Evolutionary conservation across 2,888 invertebrate genomes (phyloP).

Genomic region (Tinea semifulvella): DNA sequence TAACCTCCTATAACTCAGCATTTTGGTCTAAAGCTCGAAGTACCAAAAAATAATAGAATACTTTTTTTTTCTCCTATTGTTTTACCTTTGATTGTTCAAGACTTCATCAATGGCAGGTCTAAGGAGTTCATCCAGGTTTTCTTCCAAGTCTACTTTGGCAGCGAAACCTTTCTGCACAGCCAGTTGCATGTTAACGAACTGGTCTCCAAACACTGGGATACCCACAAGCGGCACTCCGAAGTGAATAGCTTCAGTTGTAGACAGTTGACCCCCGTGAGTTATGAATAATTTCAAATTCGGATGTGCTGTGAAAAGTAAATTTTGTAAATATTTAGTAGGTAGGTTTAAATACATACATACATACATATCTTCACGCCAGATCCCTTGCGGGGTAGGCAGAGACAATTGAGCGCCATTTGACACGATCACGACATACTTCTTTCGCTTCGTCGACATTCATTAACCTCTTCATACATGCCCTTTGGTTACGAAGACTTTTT

Average conservation of each 20-base stretch:
- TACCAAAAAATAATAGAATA: too few relatives aligned
- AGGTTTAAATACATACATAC: too few relatives aligned
- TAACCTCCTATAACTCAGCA: too few relatives aligned
- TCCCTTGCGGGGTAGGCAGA: too few relatives aligned
- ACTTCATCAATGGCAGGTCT: conserved; percentile 34
- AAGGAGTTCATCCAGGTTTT: conserved; percentile 30
- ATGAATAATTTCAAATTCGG: conserved; percentile 40
- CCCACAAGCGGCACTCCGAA: conserved; percentile 47
- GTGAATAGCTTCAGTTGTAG: conserved; percentile 42
- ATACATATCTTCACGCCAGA: too few relatives aligned
- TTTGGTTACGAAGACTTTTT: too few relatives aligned
- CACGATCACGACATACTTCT: too few relatives aligned
- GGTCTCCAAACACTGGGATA: conserved; percentile 40
- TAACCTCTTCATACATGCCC: too few relatives aligned
- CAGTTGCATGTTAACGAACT: conserved; percentile 36
- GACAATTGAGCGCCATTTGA: too few relatives aligned
- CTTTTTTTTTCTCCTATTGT: conserved; percentile 11
- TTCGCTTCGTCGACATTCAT: too few relatives aligned
- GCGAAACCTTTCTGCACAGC: conserved; percentile 37
- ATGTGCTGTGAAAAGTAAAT: conserved; percentile 31
- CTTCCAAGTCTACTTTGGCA: conserved; percentile 27
- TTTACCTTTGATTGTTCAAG: conserved; percentile 35
- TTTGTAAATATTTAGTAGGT: not conserved
- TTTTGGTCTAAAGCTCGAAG: too few relatives aligned
- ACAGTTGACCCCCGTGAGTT: conserved; percentile 47